A percentile compares a stretch with the other conserved stretches of the same genome.
Conservation (phyloP, 1,140 invertebrate species). For the Caerostris darwini region DNA sequence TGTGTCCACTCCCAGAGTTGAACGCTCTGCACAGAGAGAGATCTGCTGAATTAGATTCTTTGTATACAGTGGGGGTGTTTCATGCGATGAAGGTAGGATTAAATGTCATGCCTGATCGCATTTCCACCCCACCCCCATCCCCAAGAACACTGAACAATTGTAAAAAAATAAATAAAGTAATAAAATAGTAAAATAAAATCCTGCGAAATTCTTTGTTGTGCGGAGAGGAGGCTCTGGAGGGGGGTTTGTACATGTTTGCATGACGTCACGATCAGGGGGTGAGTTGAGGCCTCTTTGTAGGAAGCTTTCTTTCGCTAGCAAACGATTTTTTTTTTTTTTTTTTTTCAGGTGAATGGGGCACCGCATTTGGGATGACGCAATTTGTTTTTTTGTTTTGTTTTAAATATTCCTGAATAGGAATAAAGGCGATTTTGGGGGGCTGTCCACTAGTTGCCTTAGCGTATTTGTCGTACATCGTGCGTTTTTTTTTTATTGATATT, state of each 20-base stretch:
- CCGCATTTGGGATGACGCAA: constrained; percentile 72
- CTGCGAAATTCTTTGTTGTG: constrained; percentile 64
- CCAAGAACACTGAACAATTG: background rate
- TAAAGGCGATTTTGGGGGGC: constrained; percentile 28
- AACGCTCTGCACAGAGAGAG: background rate
- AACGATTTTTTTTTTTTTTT: background rate
- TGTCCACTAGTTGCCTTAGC: background rate
- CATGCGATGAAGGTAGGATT: constrained; percentile 1
- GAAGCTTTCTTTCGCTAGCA: constrained; percentile 46
- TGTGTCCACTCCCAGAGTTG: background rate
- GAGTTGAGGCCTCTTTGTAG: constrained; percentile 54
- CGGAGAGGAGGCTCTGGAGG: background rate
- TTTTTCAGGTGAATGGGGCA: constrained; percentile 73
- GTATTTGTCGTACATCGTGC: background rate
- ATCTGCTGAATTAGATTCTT: background rate
- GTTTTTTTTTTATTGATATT: background rate
- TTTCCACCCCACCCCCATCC: background rate
- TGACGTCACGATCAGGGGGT: constrained; percentile 68
- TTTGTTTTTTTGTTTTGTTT: constrained; percentile 77
- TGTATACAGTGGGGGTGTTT: constrained; percentile 12
- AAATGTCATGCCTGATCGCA: constrained; percentile 44
- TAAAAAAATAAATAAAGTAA: background rate
- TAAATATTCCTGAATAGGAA: constrained; percentile 68
- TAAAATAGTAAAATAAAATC: constrained; percentile 46
- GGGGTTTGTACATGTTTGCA: constrained; percentile 49